These are phyloP conservation scores for Lepilemur septentrionalis DNA, from an alignment of 2,797 vertebrate species.

Conservation along the genomic window DNA sequence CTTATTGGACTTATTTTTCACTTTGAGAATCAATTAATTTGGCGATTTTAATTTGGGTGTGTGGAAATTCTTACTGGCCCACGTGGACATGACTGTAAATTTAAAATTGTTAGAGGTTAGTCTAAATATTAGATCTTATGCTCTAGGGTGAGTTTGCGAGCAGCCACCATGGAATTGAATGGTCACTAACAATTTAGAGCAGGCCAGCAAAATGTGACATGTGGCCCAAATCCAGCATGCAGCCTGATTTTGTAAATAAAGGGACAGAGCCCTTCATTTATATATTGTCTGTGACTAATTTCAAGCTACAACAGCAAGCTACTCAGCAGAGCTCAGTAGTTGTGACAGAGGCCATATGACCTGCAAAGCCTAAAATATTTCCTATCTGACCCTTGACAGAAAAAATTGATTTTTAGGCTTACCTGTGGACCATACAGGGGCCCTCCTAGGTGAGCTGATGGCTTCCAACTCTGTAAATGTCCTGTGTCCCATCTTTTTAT, in stretches of 20 bases:
- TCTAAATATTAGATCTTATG: background rate
- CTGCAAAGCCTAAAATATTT: background rate
- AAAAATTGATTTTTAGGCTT: background rate
- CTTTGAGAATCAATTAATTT: slow-evolving; percentile 35
- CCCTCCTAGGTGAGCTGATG: background rate
- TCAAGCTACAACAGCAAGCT: background rate
- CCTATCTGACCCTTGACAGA: background rate
- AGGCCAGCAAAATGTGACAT: background rate
- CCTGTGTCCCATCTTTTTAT: background rate
- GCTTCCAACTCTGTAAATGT: background rate
- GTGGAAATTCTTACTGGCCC: background rate
- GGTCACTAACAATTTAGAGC: background rate
- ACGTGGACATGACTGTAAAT: background rate
- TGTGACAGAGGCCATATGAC: background rate
- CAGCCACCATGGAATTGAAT: background rate
- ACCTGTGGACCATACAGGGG: background rate
- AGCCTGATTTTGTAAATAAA: background rate
- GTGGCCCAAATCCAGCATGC: background rate
- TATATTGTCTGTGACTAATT: background rate
- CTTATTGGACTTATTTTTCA: slow-evolving; percentile 34
- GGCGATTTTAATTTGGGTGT: background rate
- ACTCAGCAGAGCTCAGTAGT: background rate
- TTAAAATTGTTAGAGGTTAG: background rate
- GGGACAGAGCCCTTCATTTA: background rate
- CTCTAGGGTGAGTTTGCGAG: background rate